Base-by-base conservation (phyloP, 2,113 vertebrate genomes). In the Crocuta crocuta region DNA sequence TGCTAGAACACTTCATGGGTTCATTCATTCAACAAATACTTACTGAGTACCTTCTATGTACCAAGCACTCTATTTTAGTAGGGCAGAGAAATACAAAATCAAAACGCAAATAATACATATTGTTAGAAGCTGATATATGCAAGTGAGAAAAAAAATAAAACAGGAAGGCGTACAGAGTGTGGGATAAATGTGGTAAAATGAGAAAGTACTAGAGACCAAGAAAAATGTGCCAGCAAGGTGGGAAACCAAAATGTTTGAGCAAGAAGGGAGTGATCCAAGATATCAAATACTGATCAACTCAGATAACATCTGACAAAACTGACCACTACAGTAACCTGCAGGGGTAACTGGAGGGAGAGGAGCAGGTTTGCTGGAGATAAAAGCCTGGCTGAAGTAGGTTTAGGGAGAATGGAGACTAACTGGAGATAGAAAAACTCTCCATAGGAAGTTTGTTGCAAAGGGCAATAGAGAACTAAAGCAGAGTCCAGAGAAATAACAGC, bases 71-170 rank as follows among this genome's bases (percentile, higher is more conserved):
- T 39, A 61, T 71, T 76, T 66, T 53, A 58, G 28, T 28, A 11
- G 45, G 2, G 45, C 23, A 79, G 31, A 84, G 63, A 88, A 63
- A 78, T 23, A 92, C 5, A 73, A 73, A 74, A 81, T 61, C 68
- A 83, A 70, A 93, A 93, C 71, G n/a, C 24, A 43, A 92, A 35
- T 28, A 81, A 87, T 21, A 76, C 17, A 33, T 19, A 65, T 1
- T 66, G 7, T 74, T 53, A 89, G 45, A 95, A 93, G 10, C 0
- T 53, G 43, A 65, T 16, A 71, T 33, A 85, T 15, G 19, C 28
- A 68, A 89, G 31, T 85, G 39, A 71, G 68, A 92, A 50, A 50
- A 50, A 92, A 94, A 66, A 83, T 43, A 43, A 89, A 95, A 92
- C 48, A 68, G 33, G 48, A 85, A 85, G 61, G 12, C 89, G 16